phyloP scores from a whole-genome alignment of 2,888 invertebrate genomes.

The Apeira syringaria region DNA sequence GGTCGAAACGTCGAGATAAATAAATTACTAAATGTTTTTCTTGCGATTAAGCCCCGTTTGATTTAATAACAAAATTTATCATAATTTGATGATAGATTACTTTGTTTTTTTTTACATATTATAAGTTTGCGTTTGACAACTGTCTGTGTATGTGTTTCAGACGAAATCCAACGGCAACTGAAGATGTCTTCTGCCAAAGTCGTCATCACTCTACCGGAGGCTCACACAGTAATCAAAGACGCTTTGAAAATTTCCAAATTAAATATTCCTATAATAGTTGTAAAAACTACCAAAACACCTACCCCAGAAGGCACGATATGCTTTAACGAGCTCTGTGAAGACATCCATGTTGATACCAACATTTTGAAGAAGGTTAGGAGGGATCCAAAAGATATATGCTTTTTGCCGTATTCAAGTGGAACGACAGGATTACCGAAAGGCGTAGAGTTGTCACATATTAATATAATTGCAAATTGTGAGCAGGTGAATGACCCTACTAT shows the following conservation, averaged over 20 bases:
- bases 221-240: conserved; percentile 68
- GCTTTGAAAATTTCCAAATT: conserved; percentile 76
- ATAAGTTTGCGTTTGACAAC: too few species aligned
- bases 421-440: conserved; percentile 94
- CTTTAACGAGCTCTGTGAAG: conserved; percentile 85
- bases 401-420: conserved; percentile 93
- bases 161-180: conserved; percentile 88
- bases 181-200: conserved; percentile 84
- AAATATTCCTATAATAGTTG: conserved; percentile 81
- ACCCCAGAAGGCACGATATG: conserved; percentile 77
- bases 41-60: too few species aligned
- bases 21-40: too few species aligned
- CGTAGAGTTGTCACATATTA: conserved; percentile 86
- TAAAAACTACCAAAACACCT: conserved; percentile 62
- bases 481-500: conserved; percentile 62
- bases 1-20: too few species aligned
- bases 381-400: conserved; percentile 82
- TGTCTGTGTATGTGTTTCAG: too few species aligned
- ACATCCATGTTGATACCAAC: conserved; percentile 78
- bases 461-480: conserved; percentile 79
- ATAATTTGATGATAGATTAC: too few species aligned
- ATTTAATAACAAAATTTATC: too few species aligned
- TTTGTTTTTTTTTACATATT: too few species aligned
- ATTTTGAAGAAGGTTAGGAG: conserved; percentile 73
- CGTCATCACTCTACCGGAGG: conserved; percentile 84